phyloP scores from a whole-genome alignment of 2,888 invertebrate species.

The Drosophila diplacantha region DNA sequence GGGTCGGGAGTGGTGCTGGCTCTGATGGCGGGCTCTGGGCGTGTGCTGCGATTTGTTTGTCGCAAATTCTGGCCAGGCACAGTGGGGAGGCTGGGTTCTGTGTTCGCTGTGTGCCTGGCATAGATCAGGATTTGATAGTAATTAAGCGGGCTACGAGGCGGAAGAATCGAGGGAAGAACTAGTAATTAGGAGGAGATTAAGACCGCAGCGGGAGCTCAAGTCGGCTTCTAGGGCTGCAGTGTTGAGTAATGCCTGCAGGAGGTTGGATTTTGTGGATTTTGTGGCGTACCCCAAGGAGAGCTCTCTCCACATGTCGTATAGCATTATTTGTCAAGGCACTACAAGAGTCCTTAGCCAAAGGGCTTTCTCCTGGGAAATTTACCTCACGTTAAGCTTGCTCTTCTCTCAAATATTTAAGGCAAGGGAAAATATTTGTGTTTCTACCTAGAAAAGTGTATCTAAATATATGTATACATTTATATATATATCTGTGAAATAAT shows the following conservation, averaged over 20 bases:
- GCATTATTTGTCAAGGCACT: not conserved
- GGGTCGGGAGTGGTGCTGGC: not conserved
- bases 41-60: constrained; percentile 37
- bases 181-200: constrained; percentile 20
- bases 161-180: constrained; percentile 18
- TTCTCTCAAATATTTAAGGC: not conserved
- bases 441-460: not conserved
- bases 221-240: not conserved
- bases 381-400: not conserved
- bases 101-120: not conserved
- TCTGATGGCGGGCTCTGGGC: constrained; percentile 5
- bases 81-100: constrained; percentile 1
- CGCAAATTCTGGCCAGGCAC: constrained; percentile 15
- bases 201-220: constrained; percentile 14
- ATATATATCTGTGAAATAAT: not conserved
- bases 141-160: constrained; percentile 25
- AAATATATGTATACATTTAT: not conserved
- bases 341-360: no score
- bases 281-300: not conserved
- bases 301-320: not conserved
- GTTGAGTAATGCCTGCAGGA: constrained; percentile 1
- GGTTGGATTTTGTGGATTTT: constrained; percentile 2
- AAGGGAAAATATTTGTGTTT: not conserved
- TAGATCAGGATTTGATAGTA: constrained; percentile 35
- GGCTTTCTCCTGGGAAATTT: not conserved